phyloP scores from a whole-genome alignment of 1,140 invertebrate species.

The Rhopalosiphum padi region DNA sequence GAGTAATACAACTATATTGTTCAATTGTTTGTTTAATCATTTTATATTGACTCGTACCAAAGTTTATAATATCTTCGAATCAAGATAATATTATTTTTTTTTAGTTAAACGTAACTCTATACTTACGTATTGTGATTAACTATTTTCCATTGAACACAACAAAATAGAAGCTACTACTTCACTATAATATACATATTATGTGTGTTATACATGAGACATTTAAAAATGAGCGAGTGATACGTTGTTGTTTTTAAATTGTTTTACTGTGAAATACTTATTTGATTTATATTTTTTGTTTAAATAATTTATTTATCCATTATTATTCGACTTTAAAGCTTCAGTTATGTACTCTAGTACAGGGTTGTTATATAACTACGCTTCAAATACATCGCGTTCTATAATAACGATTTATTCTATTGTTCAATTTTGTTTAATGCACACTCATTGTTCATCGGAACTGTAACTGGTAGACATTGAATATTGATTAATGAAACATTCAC shows the following conservation, averaged over 20 bases:
- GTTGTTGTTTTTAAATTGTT: too few species aligned
- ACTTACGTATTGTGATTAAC: not conserved
- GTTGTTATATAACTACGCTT: not conserved
- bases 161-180: not conserved
- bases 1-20: not conserved
- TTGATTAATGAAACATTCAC: not conserved
- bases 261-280: not conserved
- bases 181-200: too few species aligned
- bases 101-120: not conserved
- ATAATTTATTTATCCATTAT: not conserved
- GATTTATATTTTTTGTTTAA: not conserved
- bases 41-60: not conserved
- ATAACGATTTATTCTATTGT: not conserved
- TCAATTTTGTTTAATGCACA: not conserved
- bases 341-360: not conserved
- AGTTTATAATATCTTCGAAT: not conserved
- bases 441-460: not conserved
- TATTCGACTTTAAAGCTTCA: not conserved
- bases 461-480: not conserved
- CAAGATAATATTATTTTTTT: not conserved
- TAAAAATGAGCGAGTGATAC: too few species aligned
- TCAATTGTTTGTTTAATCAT: not conserved
- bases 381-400: not conserved
- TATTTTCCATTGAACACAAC: not conserved
- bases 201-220: too few species aligned